Percentiles rank a stretch among this genome's conserved stretches.
Conservation (phyloP, 2,113 vertebrate species). For the Rafetus swinhoei region DNA sequence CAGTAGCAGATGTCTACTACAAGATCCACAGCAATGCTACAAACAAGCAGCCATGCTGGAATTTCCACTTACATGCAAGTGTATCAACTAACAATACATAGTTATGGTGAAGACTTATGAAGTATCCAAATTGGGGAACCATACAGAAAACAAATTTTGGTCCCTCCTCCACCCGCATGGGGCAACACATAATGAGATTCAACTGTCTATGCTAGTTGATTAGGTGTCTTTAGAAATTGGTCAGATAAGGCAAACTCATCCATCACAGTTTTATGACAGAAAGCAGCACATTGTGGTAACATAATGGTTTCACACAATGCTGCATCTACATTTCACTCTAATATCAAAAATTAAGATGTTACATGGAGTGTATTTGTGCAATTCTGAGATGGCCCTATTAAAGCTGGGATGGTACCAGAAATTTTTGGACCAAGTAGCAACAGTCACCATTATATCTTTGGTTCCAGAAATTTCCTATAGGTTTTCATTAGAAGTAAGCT, state of each 20-base stretch:
- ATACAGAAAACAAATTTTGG: accelerated
- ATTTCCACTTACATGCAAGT: accelerated
- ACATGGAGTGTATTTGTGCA: background rate
- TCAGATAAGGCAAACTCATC: background rate
- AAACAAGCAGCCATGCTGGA: background rate
- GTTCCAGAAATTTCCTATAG: background rate
- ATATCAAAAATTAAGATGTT: background rate
- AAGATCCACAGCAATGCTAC: accelerated
- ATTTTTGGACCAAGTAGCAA: background rate
- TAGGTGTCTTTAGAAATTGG: background rate
- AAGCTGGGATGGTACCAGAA: background rate
- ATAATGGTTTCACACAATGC: background rate
- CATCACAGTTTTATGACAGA: background rate
- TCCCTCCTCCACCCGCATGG: background rate
- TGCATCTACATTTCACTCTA: background rate
- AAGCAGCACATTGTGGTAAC: background rate
- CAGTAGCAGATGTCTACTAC: accelerated
- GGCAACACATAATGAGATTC: background rate
- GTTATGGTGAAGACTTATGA: background rate
- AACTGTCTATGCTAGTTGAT: background rate
- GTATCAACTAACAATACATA: background rate
- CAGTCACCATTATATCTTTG: background rate
- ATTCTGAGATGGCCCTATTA: background rate
- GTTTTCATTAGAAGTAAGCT: background rate
- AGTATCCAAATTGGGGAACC: accelerated